A percentile compares a stretch with the other conserved stretches of the same genome.
Conservation (phyloP, 2,797 vertebrate genomes). For the Tamandua tetradactyla region DNA sequence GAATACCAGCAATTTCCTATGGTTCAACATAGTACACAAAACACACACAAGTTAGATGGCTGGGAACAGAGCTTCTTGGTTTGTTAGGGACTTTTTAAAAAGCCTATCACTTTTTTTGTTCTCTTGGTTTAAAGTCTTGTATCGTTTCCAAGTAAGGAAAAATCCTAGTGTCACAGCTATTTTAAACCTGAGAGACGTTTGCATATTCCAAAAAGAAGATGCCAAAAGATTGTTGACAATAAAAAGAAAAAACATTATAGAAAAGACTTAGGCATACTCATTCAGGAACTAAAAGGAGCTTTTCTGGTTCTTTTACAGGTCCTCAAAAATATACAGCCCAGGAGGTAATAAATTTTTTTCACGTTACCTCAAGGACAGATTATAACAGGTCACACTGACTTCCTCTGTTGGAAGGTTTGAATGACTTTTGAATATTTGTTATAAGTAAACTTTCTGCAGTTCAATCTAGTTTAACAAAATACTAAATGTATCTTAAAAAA, state of each 20-base stretch:
- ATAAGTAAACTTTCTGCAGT: slow-evolving; percentile 55
- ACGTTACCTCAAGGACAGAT: slow-evolving; percentile 58
- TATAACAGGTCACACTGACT: slow-evolving; percentile 66
- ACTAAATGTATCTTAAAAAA: slow-evolving; percentile 1
- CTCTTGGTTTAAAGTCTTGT: slow-evolving; percentile 57
- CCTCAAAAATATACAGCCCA: slow-evolving; percentile 22
- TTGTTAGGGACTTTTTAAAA: slow-evolving; percentile 45
- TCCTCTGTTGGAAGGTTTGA: slow-evolving; percentile 52
- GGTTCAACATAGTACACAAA: slow-evolving; percentile 27
- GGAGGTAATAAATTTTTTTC: slow-evolving; percentile 46
- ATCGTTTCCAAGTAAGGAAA: slow-evolving; percentile 73
- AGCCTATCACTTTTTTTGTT: not conserved
- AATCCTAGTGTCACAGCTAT: slow-evolving; percentile 61
- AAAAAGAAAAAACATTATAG: not conserved
- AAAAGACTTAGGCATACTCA: slow-evolving; percentile 54
- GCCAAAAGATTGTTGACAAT: slow-evolving; percentile 57
- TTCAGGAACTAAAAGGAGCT: slow-evolving; percentile 54
- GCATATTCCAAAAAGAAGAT: slow-evolving; percentile 67
- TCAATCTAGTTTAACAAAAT: slow-evolving; percentile 60
- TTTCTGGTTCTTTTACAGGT: slow-evolving; percentile 50
- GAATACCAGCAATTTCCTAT: not conserved
- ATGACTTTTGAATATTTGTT: slow-evolving; percentile 65
- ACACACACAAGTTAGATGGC: not conserved
- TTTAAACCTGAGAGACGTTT: slow-evolving; percentile 73
- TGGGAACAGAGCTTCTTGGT: slow-evolving; percentile 29